Evolutionary conservation across 2,888 invertebrate species (phyloP).

Genomic region (Pollenia angustigena): DNA sequence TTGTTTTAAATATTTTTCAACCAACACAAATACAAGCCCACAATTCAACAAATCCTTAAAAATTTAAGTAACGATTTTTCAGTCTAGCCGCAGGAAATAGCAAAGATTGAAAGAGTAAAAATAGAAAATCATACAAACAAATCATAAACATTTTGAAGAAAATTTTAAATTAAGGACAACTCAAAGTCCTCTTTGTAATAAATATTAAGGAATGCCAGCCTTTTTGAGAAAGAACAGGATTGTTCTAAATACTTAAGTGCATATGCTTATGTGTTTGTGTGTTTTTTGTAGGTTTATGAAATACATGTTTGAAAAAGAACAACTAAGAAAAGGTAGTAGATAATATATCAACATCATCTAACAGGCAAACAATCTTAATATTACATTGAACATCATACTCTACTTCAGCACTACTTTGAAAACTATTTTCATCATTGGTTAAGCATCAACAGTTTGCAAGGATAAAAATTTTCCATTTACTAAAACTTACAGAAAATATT

Average conservation of each 20-base stretch:
- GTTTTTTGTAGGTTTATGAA: not conserved
- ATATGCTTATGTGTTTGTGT: too few species aligned
- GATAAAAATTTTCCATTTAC: not conserved
- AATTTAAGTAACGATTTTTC: too few species aligned
- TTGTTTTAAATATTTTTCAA: not conserved
- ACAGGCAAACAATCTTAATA: not conserved
- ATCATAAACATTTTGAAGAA: slow-evolving; percentile 8
- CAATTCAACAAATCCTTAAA: too few species aligned
- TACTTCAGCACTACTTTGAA: not conserved
- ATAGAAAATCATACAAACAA: not conserved
- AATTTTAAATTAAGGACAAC: slow-evolving; percentile 41
- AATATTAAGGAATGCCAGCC: not conserved
- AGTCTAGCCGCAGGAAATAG: too few species aligned
- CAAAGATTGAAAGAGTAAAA: not conserved
- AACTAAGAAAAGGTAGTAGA: too few species aligned
- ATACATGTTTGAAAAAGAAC: not conserved
- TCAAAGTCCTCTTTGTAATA: slow-evolving; percentile 13
- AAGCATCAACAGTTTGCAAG: slow-evolving; percentile 22
- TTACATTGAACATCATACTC: not conserved
- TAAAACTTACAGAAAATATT: not conserved
- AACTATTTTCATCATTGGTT: slow-evolving; percentile 3
- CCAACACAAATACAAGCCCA: not conserved
- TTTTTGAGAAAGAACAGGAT: too few species aligned
- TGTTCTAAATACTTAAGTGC: too few species aligned
- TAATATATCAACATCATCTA: too few species aligned